These are phyloP conservation scores for Canis aureus DNA, from an alignment of 2,113 vertebrate species.

Conservation along the genomic window DNA sequence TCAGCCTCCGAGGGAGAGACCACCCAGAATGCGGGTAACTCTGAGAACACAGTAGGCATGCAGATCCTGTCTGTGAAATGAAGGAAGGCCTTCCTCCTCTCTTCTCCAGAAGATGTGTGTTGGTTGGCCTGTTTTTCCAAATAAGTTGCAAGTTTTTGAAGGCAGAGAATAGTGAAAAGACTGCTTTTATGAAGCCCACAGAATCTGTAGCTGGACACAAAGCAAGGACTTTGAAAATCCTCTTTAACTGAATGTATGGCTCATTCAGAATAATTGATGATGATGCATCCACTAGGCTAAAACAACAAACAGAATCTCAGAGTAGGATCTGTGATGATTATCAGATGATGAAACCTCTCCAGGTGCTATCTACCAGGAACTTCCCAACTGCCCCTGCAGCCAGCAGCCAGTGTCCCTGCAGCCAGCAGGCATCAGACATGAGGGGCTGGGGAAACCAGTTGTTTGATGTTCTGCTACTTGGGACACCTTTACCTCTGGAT, in stretches of 20 bases:
- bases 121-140: fast-evolving
- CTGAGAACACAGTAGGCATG: fast-evolving
- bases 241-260: not conserved
- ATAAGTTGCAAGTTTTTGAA: not conserved
- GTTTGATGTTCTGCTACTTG: not conserved
- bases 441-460: not conserved
- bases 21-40: fast-evolving
- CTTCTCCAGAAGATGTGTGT: fast-evolving
- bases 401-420: fast-evolving
- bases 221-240: not conserved
- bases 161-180: not conserved
- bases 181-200: not conserved
- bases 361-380: not conserved
- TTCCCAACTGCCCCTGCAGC: not conserved
- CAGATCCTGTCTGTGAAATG: fast-evolving
- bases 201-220: not conserved
- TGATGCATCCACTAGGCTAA: not conserved
- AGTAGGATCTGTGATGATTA: not conserved
- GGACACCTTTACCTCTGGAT: not conserved
- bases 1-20: not conserved
- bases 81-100: not conserved
- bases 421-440: not conserved
- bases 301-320: not conserved
- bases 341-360: no score
- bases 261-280: not conserved